Evolutionary conservation across 2,888 invertebrate species (phyloP).

Genomic region (Torymus tubicola): DNA sequence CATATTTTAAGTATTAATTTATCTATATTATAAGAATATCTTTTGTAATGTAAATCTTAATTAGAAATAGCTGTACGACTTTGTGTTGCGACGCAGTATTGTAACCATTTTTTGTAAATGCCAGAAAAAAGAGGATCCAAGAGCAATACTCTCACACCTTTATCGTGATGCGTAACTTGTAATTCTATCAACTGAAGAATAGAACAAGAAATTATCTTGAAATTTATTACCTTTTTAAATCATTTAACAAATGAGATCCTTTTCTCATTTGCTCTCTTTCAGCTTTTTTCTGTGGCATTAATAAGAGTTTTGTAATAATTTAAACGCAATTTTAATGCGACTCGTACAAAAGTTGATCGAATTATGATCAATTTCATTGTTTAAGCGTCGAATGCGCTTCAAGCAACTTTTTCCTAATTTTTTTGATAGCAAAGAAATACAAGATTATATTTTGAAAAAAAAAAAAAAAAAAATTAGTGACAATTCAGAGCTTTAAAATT

Average conservation of each 20-base stretch:
- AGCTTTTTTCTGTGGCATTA: conserved; percentile 63
- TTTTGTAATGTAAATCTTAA: too few relatives aligned
- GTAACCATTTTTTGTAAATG: conserved; percentile 65
- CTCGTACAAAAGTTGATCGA: conserved; percentile 39
- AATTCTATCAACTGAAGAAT: conserved; percentile 50
- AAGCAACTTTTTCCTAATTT: conserved; percentile 43
- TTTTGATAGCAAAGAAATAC: conserved; percentile 61
- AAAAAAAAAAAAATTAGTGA: conserved; percentile 55
- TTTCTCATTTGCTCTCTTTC: conserved; percentile 60
- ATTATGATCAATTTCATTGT: conserved; percentile 31
- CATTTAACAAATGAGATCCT: conserved; percentile 26
- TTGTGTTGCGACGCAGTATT: conserved; percentile 66
- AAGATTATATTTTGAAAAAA: conserved; percentile 67
- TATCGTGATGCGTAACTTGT: conserved; percentile 56
- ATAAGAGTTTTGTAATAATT: conserved; percentile 57
- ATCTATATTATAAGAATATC: too few relatives aligned
- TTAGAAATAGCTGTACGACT: conserved; percentile 61
- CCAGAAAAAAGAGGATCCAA: conserved; percentile 65
- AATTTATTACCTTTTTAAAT: conserved; percentile 48
- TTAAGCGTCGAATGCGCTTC: conserved; percentile 41
- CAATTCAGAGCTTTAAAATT: conserved; percentile 63
- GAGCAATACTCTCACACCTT: conserved; percentile 62
- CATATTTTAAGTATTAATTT: too few relatives aligned
- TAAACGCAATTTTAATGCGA: conserved; percentile 18
- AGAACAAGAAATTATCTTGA: conserved; percentile 57